Percentiles rank a stretch among this genome's conserved stretches.
Evolutionary conservation across 2,888 invertebrate genomes (phyloP).

Genomic region (Siphlonurus alternatus): DNA sequence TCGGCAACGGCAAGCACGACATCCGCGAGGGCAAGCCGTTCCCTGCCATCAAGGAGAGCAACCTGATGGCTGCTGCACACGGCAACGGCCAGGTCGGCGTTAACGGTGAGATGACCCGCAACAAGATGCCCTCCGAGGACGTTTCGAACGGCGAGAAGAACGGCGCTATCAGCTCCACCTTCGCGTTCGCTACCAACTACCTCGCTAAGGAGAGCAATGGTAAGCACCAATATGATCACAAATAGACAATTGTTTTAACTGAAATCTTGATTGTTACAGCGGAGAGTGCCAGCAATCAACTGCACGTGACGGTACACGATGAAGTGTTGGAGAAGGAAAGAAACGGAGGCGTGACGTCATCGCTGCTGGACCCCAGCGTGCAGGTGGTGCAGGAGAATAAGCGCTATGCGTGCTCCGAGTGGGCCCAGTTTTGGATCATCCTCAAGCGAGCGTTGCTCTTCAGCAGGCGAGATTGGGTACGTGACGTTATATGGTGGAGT

Average conservation of each 20-base stretch:
- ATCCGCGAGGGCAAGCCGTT: constrained; percentile 56
- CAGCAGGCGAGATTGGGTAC: constrained; percentile 77
- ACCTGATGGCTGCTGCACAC: constrained; percentile 17
- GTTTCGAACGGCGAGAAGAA: constrained; percentile 18
- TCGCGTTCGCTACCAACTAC: constrained; percentile 23
- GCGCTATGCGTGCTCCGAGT: constrained; percentile 68
- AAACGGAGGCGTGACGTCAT: constrained; percentile 32
- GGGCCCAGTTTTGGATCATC: constrained; percentile 74
- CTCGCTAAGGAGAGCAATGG: constrained; percentile 22
- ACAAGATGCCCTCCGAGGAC: background rate
- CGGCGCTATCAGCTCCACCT: constrained; percentile 16
- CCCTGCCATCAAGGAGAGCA: constrained; percentile 39
- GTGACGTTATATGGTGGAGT: constrained; percentile 17
- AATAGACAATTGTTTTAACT: too few species aligned
- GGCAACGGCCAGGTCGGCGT: constrained; percentile 15
- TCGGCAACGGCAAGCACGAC: constrained; percentile 67
- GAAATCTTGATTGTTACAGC: background rate
- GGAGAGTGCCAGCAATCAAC: background rate
- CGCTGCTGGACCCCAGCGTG: constrained; percentile 42
- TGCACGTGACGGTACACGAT: background rate
- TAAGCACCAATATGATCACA: too few species aligned
- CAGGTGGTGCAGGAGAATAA: constrained; percentile 38
- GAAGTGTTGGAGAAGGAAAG: background rate
- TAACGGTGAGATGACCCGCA: constrained; percentile 21
- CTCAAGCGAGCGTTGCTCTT: constrained; percentile 69